A percentile compares a stretch with the other conserved stretches of the same genome.
Evolutionary conservation across 2,113 vertebrate species (phyloP).

Genomic region (Lampris megalopsis): DNA sequence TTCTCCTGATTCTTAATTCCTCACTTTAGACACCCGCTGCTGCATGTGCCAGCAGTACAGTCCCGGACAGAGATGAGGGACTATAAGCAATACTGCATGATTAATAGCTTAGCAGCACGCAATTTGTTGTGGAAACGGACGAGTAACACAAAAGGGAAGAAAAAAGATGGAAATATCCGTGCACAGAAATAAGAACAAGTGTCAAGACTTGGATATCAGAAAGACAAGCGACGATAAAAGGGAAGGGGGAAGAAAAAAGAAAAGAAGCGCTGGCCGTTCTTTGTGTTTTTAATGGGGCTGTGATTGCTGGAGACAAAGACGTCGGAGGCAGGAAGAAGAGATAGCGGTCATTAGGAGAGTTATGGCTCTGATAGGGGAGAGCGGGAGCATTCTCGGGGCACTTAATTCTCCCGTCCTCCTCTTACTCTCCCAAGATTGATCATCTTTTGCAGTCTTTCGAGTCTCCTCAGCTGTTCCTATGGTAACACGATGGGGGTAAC

Average conservation of each 20-base stretch:
- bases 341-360: constrained; percentile 80
- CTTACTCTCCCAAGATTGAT: constrained; percentile 83
- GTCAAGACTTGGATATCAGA: constrained; percentile 42
- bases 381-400: constrained; percentile 80
- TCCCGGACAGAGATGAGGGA: constrained; percentile 35
- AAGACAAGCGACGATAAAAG: constrained; percentile 37
- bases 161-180: constrained; percentile 17
- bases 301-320: constrained; percentile 57
- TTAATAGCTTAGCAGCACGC: constrained; percentile 54
- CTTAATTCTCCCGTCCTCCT: constrained; percentile 79
- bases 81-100: constrained; percentile 39
- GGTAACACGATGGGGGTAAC: constrained; percentile 82
- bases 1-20: no score
- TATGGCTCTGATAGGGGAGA: constrained; percentile 79
- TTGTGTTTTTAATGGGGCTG: constrained; percentile 59
- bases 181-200: constrained; percentile 25
- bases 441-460: constrained; percentile 81
- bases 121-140: constrained; percentile 23
- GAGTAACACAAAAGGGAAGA: constrained; percentile 30
- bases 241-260: no score
- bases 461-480: constrained; percentile 82
- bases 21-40: no score
- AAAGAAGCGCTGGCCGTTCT: constrained; percentile 49
- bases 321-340: constrained; percentile 38
- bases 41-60: not conserved